Evolutionary conservation across 92 coral and sea anemone genomes (phyloP).

Genomic region (Zoanthus gigantus): DNA sequence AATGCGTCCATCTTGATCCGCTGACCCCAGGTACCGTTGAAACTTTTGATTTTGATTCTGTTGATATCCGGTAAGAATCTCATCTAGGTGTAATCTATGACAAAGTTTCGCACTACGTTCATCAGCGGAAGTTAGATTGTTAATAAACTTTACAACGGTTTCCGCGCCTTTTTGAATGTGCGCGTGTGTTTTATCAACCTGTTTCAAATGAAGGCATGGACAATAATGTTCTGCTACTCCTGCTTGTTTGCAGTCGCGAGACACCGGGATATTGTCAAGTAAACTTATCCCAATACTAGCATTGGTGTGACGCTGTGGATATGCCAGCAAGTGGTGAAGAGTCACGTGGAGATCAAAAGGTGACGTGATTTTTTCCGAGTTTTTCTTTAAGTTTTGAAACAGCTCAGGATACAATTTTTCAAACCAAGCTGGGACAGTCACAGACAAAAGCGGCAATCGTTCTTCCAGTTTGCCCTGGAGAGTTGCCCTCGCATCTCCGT

Average conservation of each 20-base stretch:
- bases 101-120: constrained; percentile 64
- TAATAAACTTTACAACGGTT: constrained; percentile 77
- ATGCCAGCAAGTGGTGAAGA: constrained; percentile 75
- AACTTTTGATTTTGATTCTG: constrained; percentile 79
- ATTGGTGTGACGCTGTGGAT: constrained; percentile 70
- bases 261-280: constrained; percentile 62
- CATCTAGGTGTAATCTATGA: constrained; percentile 64
- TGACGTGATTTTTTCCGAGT: constrained; percentile 76
- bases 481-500: constrained; percentile 81
- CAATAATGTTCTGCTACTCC: constrained; percentile 95
- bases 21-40: constrained; percentile 75
- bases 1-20: constrained; percentile 85
- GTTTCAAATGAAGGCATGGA: constrained; percentile 84
- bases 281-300: constrained; percentile 74
- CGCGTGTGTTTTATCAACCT: constrained; percentile 62
- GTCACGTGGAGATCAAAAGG: constrained; percentile 94
- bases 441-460: constrained; percentile 85
- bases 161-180: constrained; percentile 73
- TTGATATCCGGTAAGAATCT: constrained; percentile 77
- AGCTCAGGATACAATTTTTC: constrained; percentile 58
- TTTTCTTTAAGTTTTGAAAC: constrained; percentile 54
- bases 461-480: constrained; percentile 92
- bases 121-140: constrained; percentile 70
- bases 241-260: constrained; percentile 81
- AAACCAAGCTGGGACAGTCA: constrained; percentile 84